Conservation (phyloP, 2,888 invertebrate species). For the Campoplex capitator region DNA sequence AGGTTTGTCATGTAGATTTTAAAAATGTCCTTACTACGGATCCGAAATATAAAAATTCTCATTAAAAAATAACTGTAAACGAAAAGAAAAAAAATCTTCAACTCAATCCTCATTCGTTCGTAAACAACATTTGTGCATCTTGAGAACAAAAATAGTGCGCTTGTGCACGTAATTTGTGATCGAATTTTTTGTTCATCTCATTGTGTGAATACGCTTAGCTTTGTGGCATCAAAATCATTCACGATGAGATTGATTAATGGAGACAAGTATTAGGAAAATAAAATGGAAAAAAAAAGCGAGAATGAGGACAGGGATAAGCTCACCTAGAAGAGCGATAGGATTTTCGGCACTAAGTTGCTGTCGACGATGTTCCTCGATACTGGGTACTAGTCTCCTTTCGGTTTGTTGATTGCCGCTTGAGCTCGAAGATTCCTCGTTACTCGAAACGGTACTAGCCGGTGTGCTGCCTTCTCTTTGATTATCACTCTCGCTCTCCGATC, state of each 20-base stretch:
- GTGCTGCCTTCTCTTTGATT: conserved; percentile 82
- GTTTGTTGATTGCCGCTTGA: conserved; percentile 75
- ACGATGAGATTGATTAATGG: neutral
- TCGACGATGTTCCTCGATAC: conserved; percentile 72
- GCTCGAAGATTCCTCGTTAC: conserved; percentile 80
- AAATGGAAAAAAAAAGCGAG: conserved; percentile 69
- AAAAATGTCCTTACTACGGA: neutral
- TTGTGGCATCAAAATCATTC: neutral
- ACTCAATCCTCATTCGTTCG: neutral
- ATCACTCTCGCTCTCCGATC: conserved; percentile 81
- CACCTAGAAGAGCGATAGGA: conserved; percentile 80
- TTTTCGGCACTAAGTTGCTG: conserved; percentile 73
- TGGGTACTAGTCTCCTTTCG: conserved; percentile 73
- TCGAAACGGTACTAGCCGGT: conserved; percentile 82
- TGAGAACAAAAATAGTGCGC: neutral
- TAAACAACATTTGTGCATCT: neutral
- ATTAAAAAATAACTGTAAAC: neutral
- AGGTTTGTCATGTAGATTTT: neutral
- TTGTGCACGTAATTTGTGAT: neutral
- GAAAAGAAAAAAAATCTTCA: neutral
- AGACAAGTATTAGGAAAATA: neutral
- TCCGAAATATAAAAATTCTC: neutral
- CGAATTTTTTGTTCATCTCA: neutral
- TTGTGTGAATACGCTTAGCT: neutral
- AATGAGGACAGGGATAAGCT: conserved; percentile 74